Conservation (phyloP, 2,113 vertebrate species). For the Alosa alosa region DNA sequence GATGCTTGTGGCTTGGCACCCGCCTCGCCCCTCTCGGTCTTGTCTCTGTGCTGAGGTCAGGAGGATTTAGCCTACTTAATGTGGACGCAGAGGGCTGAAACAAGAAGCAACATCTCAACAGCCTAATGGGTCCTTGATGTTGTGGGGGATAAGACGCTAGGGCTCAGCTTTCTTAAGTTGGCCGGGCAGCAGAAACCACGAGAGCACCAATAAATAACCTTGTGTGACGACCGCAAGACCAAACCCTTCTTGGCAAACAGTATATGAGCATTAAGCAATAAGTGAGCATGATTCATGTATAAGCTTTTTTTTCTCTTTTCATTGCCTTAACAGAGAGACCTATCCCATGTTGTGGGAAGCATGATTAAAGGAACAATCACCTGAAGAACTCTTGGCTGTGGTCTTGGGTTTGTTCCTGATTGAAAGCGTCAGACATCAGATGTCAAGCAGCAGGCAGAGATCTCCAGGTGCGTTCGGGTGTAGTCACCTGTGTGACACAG, state of each 20-base stretch:
- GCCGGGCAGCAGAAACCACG: not conserved
- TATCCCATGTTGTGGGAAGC: not conserved
- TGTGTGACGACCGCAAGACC: not conserved
- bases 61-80: slow-evolving; percentile 54
- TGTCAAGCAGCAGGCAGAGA: not conserved
- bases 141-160: slow-evolving; percentile 52
- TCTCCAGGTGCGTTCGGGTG: not conserved
- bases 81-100: slow-evolving; percentile 37
- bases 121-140: slow-evolving; percentile 55
- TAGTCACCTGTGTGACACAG: slow-evolving; percentile 4
- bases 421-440: not conserved
- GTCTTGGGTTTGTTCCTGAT: not conserved
- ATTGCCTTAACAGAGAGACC: not conserved
- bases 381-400: not conserved
- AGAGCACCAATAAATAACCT: slow-evolving; percentile 9
- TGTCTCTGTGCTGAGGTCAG: slow-evolving; percentile 61
- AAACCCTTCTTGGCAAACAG: not conserved
- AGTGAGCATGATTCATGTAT: not conserved
- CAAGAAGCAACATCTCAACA: slow-evolving; percentile 55
- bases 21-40: slow-evolving; percentile 48
- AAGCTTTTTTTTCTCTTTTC: not conserved
- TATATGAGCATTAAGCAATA: not conserved
- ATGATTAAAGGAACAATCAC: not conserved
- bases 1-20: slow-evolving; percentile 61
- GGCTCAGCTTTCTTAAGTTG: not conserved